Base-by-base conservation (phyloP, 2,797 vertebrate genomes). In the Valencia hispanica region DNA sequence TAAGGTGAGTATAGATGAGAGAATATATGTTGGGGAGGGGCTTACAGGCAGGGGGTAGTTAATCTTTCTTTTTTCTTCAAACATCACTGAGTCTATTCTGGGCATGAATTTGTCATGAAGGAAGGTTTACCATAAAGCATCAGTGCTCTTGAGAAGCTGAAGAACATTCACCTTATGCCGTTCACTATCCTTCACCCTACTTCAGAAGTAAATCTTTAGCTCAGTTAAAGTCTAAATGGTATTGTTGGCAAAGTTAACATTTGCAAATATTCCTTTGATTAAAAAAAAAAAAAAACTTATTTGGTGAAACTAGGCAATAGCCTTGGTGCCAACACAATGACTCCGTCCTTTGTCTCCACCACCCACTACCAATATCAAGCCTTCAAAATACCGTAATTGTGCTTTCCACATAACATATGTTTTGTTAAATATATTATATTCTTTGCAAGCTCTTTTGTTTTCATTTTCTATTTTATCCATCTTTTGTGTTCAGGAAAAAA, bases 71-170 rank as follows among this genome's bases (percentile, higher is more conserved):
- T 73, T 36, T 39, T 50, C 8, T 39, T 34, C 32, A 51, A 86
- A 84, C 83, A 55, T 76, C 71, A 80, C 87, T 84, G 79, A 77
- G 83, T 92, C 90, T 93, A 91, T 92, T 94, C 87, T 90, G 87
- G 90, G 89, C 83, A 92, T 91, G 85, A 85, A 87, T 84, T 83
- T 93, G 92, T 92, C 91, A 93, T 84, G 87, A 81, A 90, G 91
- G 91, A 93, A 94, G 90, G 93, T 86, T 84, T 89, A 84, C 89
- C 88, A 90, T 94, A 93, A 94, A 95, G 91, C 86, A 89, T 89
- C 84, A 3, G 79, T 93, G 91, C 91, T 93, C 92, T 94, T 92
- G 89, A 94, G 89, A 92, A 94, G 84, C 87, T 88, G 65, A 87
- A 88, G 83, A 91, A 90, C 87, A 82, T 89, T 88, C 85, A 22